Evolutionary conservation across 2,113 vertebrate species (phyloP).

Genomic region (Aspidoscelis tigris): DNA sequence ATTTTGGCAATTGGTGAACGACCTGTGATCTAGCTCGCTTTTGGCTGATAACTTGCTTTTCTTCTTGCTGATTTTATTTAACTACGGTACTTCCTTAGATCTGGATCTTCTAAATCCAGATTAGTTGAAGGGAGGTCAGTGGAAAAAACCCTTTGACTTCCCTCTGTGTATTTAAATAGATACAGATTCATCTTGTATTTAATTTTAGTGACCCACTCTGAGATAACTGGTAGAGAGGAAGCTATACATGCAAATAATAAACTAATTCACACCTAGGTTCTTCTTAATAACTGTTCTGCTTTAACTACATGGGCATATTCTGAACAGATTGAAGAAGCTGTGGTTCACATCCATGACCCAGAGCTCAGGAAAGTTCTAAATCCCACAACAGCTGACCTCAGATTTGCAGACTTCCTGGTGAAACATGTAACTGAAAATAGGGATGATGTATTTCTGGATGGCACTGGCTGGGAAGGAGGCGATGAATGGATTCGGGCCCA

Average conservation of each 20-base stretch:
- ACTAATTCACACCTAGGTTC: background rate
- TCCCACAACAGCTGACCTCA: slow-evolving; percentile 93
- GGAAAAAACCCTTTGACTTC: no score
- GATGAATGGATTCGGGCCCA: slow-evolving; percentile 98
- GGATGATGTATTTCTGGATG: slow-evolving; percentile 95
- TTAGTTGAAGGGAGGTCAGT: no score
- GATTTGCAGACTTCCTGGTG: slow-evolving; percentile 93
- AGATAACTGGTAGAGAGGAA: background rate
- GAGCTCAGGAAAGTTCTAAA: slow-evolving; percentile 89
- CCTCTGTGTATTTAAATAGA: no score
- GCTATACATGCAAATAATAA: background rate
- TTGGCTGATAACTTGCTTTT: no score
- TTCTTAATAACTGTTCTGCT: background rate
- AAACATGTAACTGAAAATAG: slow-evolving; percentile 95
- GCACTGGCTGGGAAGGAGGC: slow-evolving; percentile 98
- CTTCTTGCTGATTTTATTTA: no score
- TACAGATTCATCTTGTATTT: no score
- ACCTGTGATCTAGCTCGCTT: no score
- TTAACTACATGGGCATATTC: slow-evolving; percentile 41
- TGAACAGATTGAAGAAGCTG: slow-evolving; percentile 90
- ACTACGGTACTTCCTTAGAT: no score
- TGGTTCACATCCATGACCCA: slow-evolving; percentile 90
- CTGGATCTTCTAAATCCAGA: no score
- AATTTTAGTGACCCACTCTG: no score
- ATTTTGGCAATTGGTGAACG: no score